Evolutionary conservation across 30 jellyfish, hydroid and myxozoan genomes (phyloP).

Genomic region (Catostylus mosaicus): DNA sequence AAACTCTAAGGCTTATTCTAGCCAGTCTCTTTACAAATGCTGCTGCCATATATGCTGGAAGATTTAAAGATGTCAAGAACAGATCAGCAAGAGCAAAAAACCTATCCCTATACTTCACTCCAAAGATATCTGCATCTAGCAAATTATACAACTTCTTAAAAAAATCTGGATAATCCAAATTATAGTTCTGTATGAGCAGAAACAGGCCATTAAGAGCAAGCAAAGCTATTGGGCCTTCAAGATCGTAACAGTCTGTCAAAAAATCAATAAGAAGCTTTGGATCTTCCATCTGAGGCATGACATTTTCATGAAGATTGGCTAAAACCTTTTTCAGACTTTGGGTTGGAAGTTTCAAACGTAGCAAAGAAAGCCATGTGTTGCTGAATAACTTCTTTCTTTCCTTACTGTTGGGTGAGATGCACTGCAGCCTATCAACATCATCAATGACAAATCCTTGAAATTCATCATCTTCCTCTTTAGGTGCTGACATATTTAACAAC

Average conservation of each 20-base stretch:
- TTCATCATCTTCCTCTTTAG: background rate
- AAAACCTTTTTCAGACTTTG: conserved; percentile 61
- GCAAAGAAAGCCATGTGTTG: conserved; percentile 78
- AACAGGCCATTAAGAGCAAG: conserved; percentile 94
- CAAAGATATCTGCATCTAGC: conserved; percentile 58
- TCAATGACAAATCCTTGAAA: conserved; percentile 16
- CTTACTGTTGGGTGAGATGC: conserved; percentile 26
- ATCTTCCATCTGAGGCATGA: conserved; percentile 82
- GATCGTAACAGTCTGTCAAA: conserved; percentile 86
- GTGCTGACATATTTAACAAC: conserved; percentile 14
- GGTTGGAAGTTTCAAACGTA: conserved; percentile 55
- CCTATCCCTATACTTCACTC: conserved; percentile 62
- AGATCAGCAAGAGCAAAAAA: conserved; percentile 80
- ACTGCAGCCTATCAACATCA: conserved; percentile 12
- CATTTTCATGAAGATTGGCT: conserved; percentile 74
- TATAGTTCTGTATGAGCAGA: conserved; percentile 71
- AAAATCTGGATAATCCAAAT: conserved; percentile 93
- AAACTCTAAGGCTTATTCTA: conserved; percentile 70
- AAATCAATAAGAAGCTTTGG: conserved; percentile 91
- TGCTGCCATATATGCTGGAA: conserved; percentile 96
- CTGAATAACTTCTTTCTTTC: conserved; percentile 39
- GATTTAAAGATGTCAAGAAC: conserved; percentile 89
- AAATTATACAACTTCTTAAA: conserved; percentile 85
- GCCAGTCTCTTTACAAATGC: conserved; percentile 90
- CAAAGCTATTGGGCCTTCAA: conserved; percentile 88